Evolutionary conservation across 2,113 vertebrate genomes (phyloP).

Genomic region (Neogale vison): DNA sequence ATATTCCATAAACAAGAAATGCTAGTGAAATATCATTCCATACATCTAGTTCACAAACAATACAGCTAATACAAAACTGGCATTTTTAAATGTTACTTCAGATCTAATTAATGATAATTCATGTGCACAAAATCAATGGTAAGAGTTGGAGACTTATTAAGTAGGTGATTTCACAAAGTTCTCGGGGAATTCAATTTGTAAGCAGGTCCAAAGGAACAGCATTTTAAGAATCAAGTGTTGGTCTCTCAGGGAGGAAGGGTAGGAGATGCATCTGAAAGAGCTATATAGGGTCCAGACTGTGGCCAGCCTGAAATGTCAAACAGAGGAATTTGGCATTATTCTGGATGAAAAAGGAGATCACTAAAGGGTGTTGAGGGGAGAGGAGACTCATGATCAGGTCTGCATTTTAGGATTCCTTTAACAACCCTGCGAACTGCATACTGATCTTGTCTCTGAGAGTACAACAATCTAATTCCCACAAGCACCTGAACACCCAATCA

Average conservation of each 20-base stretch:
- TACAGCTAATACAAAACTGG: background rate
- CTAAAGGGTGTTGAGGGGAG: background rate
- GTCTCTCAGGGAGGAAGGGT: background rate
- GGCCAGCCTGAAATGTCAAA: background rate
- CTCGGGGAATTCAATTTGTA: background rate
- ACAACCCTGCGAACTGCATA: background rate
- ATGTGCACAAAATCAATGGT: background rate
- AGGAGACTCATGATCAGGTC: background rate
- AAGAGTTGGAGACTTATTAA: background rate
- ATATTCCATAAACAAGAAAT: background rate
- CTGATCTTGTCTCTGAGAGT: background rate
- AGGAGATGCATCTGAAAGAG: background rate
- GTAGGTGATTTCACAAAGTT: background rate
- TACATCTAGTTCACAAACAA: constrained; percentile 33
- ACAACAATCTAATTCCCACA: background rate
- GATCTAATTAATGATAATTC: constrained; percentile 20
- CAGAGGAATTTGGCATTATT: background rate
- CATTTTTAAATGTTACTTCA: background rate
- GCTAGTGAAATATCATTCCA: background rate
- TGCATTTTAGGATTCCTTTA: background rate
- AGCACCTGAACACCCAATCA: background rate
- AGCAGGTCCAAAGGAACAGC: background rate
- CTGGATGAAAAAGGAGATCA: background rate
- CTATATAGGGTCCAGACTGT: background rate
- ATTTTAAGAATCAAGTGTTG: background rate